These are phyloP conservation scores for Cervus canadensis DNA, from an alignment of 2,113 vertebrate genomes.

Conservation along the genomic window DNA sequence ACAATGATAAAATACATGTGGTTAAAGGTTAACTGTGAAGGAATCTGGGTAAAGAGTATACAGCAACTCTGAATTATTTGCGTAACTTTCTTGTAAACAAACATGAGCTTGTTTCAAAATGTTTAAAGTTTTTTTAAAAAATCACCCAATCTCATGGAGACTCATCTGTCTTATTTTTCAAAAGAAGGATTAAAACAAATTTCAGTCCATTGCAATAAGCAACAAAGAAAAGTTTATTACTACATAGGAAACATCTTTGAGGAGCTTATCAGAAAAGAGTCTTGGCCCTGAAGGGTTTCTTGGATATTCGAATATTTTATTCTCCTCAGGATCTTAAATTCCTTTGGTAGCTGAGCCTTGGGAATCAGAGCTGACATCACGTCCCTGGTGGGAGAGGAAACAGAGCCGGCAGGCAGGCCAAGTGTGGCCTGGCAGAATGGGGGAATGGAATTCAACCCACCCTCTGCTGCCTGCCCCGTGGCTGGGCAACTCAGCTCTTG, in stretches of 20 bases:
- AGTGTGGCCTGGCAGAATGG: not conserved
- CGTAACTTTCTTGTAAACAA: not conserved
- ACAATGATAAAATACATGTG: not conserved
- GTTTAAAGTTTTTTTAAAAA: not conserved
- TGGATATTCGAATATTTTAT: not conserved
- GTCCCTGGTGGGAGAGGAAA: not conserved
- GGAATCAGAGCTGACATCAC: not conserved
- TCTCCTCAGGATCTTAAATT: not conserved
- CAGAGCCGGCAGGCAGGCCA: not conserved
- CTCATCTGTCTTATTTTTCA: not conserved
- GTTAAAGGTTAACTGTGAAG: not conserved
- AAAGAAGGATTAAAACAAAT: not conserved
- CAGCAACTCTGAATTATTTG: not conserved
- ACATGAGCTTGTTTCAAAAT: not conserved
- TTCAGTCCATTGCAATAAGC: not conserved
- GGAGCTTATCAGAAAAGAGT: not conserved
- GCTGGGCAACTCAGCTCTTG: not conserved
- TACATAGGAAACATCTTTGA: not conserved
- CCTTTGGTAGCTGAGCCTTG: not conserved
- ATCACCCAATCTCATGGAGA: not conserved
- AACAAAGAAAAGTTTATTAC: not conserved
- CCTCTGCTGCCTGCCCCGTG: not conserved
- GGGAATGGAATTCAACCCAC: not conserved
- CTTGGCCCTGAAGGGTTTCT: slow-evolving; percentile 16
- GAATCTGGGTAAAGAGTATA: not conserved